These are phyloP conservation scores for Leontopithecus rosalia DNA, from an alignment of 2,797 vertebrate genomes.

Conservation along the genomic window DNA sequence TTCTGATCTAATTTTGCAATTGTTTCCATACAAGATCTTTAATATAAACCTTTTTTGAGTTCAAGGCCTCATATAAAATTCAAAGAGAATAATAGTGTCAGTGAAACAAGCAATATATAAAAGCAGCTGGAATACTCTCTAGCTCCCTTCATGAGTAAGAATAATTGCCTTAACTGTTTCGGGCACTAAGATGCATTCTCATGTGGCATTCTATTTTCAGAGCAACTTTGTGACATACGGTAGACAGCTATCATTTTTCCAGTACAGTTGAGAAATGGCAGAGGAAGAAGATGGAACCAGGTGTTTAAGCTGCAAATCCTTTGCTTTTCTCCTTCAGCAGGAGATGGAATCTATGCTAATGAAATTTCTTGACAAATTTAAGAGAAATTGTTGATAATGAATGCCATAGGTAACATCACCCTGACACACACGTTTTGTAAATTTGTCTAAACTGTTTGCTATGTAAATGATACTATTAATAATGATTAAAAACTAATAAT, in stretches of 20 bases:
- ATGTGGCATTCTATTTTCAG: neutral
- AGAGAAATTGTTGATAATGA: neutral
- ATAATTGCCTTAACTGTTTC: neutral
- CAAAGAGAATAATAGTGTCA: neutral
- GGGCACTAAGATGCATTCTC: neutral
- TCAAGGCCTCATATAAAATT: constrained; percentile 4
- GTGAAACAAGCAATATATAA: neutral
- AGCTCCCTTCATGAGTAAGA: neutral
- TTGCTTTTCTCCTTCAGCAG: neutral
- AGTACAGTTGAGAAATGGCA: neutral
- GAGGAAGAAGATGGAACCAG: neutral
- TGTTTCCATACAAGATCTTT: neutral
- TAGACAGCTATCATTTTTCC: neutral
- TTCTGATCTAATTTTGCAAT: neutral
- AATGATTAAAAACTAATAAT: neutral
- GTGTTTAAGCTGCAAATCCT: neutral
- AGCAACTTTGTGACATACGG: neutral
- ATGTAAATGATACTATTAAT: neutral
- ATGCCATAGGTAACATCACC: neutral
- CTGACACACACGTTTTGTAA: neutral
- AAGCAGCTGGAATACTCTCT: neutral
- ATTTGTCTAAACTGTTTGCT: neutral
- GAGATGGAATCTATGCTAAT: neutral
- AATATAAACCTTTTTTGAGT: neutral
- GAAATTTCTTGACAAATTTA: constrained; percentile 24